phyloP scores from a whole-genome alignment of 2,797 vertebrate genomes.

The Enteromius radiatus region DNA sequence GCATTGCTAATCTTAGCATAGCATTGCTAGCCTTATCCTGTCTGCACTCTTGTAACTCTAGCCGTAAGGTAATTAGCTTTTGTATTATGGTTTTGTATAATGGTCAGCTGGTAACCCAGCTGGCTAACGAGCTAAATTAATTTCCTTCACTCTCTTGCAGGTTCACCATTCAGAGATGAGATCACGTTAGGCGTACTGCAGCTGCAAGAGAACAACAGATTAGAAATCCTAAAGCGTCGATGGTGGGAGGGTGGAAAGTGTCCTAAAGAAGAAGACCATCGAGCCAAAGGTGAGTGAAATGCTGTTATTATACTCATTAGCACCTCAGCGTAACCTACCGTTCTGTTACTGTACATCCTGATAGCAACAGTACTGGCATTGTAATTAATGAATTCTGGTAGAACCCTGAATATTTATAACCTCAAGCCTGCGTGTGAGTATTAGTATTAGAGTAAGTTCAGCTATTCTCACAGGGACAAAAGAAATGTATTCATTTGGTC shows the following conservation, averaged over 20 bases:
- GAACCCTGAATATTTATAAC: background rate
- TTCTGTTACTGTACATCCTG: background rate
- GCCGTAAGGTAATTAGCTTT: background rate
- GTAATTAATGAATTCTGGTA: background rate
- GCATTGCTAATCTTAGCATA: background rate
- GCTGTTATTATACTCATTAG: background rate
- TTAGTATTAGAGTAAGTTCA: background rate
- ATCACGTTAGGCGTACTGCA: constrained; percentile 91
- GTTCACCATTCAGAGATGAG: constrained; percentile 91
- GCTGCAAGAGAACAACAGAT: constrained; percentile 91
- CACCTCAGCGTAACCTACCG: background rate
- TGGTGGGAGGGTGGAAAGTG: constrained; percentile 94
- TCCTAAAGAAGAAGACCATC: constrained; percentile 90
- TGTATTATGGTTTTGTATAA: background rate
- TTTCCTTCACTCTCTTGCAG: constrained; percentile 64
- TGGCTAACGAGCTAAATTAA: background rate
- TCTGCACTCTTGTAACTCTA: background rate
- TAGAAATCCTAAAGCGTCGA: constrained; percentile 92
- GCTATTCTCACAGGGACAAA: background rate
- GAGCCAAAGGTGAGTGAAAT: constrained; percentile 86
- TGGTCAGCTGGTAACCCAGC: background rate
- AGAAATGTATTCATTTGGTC: background rate
- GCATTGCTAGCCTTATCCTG: background rate
- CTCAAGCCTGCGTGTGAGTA: background rate
- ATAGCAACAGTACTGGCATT: background rate